phyloP scores from a whole-genome alignment of 2,797 vertebrate genomes.

The Siniperca undulata region DNA sequence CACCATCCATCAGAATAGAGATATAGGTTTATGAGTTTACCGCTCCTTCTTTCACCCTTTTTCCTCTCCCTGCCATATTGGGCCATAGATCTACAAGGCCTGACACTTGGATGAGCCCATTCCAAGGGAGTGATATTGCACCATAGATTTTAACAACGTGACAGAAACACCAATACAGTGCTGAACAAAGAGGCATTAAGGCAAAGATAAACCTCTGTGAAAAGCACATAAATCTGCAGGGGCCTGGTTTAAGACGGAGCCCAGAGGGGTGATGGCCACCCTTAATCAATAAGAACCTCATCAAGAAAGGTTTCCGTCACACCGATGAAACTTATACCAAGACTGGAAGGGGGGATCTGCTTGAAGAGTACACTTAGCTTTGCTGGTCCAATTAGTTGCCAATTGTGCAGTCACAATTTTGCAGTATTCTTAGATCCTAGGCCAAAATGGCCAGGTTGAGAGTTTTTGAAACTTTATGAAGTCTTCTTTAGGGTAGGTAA shows the following conservation, averaged over 20 bases:
- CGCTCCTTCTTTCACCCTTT: conserved; percentile 55
- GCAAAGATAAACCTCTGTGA: conserved; percentile 82
- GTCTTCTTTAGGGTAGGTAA: not conserved
- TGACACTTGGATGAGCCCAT: conserved; percentile 81
- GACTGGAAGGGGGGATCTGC: conserved; percentile 38
- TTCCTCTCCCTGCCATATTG: conserved; percentile 72
- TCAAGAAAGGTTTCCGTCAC: conserved; percentile 74
- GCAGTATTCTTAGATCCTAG: not conserved
- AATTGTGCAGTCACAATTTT: conserved; percentile 1
- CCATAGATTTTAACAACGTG: conserved; percentile 84
- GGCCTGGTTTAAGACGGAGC: conserved; percentile 71
- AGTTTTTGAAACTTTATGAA: conserved; percentile 17
- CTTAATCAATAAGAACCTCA: conserved; percentile 82
- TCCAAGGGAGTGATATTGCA: conserved; percentile 83
- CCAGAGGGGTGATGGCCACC: conserved; percentile 71
- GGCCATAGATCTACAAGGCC: conserved; percentile 77
- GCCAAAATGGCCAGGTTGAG: not conserved
- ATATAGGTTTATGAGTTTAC: conserved; percentile 74
- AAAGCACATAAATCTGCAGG: conserved; percentile 77
- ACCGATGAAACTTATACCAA: conserved; percentile 48
- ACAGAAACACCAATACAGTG: conserved; percentile 85
- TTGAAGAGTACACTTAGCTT: conserved; percentile 53
- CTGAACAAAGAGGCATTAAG: conserved; percentile 85
- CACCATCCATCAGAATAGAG: conserved; percentile 74
- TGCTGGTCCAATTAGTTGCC: conserved; percentile 36